These are phyloP conservation scores for Pelosia muscerda DNA, from an alignment of 2,888 invertebrate genomes.

Conservation along the genomic window DNA sequence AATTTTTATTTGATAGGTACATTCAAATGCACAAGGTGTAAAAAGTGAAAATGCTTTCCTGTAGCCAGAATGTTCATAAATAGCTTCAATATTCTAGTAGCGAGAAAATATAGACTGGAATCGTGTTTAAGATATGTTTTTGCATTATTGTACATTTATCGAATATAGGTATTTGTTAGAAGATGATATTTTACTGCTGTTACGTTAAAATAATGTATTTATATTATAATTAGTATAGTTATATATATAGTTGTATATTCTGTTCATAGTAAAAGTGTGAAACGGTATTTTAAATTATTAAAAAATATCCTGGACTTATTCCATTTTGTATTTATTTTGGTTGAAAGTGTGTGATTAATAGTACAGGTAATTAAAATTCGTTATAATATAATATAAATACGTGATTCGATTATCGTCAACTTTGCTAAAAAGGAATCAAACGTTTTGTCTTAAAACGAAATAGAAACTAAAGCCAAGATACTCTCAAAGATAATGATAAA, in stretches of 20 bases:
- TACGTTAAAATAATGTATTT: too few species aligned
- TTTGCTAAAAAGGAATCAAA: background rate
- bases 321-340: too few species aligned
- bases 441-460: background rate
- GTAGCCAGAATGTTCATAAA: background rate
- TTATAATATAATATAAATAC: background rate
- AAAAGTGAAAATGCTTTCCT: background rate
- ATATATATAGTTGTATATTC: too few species aligned
- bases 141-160: background rate
- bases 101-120: background rate
- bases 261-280: too few species aligned
- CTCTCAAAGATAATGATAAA: background rate
- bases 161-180: too few species aligned
- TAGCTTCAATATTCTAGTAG: background rate
- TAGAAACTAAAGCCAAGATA: background rate
- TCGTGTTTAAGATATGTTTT: background rate
- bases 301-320: background rate
- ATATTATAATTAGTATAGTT: too few species aligned
- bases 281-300: too few species aligned
- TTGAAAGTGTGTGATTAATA: too few species aligned
- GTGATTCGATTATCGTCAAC: too few species aligned
- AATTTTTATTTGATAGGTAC: constrained; percentile 21
- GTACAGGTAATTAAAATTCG: background rate
- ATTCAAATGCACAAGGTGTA: constrained; percentile 7
- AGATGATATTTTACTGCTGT: background rate